Evolutionary conservation across 2,113 vertebrate species (phyloP).

Genomic region (Phylloscopus whistleri): DNA sequence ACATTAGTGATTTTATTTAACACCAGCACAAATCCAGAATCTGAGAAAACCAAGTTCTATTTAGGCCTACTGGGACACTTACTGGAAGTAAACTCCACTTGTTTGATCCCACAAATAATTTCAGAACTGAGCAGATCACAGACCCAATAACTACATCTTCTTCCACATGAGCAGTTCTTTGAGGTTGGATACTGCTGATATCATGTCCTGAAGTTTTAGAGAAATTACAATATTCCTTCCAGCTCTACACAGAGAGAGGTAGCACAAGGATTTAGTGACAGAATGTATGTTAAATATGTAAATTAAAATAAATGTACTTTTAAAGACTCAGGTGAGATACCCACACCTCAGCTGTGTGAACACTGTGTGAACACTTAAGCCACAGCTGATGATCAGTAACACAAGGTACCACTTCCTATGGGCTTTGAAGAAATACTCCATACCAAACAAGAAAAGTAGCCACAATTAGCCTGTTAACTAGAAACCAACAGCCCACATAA

Average conservation of each 20-base stretch:
- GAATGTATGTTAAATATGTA: neutral
- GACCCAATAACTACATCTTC: neutral
- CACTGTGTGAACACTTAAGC: neutral
- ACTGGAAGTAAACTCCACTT: constrained; percentile 42
- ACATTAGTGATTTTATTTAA: neutral
- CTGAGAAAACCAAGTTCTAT: constrained; percentile 2
- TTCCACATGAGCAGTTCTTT: neutral
- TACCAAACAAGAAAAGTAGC: neutral
- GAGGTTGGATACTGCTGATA: neutral
- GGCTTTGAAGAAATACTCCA: neutral
- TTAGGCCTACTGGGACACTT: constrained; percentile 1
- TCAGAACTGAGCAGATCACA: neutral
- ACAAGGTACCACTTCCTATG: neutral
- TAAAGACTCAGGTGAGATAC: neutral
- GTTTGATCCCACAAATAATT: constrained; percentile 39
- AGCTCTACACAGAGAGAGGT: neutral
- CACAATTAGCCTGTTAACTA: neutral
- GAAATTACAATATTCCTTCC: neutral
- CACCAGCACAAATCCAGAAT: constrained; percentile 10
- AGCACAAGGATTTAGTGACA: neutral
- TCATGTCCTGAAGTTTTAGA: neutral
- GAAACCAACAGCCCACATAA: neutral
- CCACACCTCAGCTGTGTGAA: neutral
- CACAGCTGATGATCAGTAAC: neutral
- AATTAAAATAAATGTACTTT: neutral